phyloP scores from a whole-genome alignment of 2,113 vertebrate genomes.

The Campylomormyrus tamandua region DNA sequence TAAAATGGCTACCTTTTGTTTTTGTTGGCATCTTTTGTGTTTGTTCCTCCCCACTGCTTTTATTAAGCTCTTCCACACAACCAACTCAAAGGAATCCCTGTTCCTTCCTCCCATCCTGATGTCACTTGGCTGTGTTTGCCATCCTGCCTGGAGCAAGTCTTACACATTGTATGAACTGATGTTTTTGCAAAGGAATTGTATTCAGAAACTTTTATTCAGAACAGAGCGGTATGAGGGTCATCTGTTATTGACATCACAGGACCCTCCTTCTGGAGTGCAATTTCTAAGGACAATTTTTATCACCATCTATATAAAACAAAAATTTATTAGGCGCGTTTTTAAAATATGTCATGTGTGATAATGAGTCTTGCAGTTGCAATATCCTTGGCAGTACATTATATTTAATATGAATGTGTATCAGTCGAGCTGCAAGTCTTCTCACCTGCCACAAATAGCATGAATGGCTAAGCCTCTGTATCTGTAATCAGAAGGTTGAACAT shows the following conservation, averaged over 20 bases:
- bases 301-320: background rate
- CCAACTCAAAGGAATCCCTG: background rate
- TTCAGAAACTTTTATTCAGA: background rate
- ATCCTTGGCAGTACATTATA: background rate
- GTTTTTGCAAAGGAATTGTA: background rate
- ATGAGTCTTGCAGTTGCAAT: background rate
- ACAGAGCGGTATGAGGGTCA: background rate
- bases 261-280: background rate
- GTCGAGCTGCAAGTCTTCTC: background rate
- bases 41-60: background rate
- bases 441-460: background rate
- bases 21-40: background rate
- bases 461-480: background rate
- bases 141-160: background rate
- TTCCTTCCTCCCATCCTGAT: background rate
- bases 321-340: background rate
- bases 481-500: no score
- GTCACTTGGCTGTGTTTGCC: background rate
- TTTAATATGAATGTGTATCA: background rate
- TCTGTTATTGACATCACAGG: background rate
- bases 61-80: background rate
- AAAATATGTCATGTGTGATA: background rate
- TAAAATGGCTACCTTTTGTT: background rate
- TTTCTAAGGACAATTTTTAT: background rate
- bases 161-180: background rate